A percentile compares a stretch with the other conserved stretches of the same genome.
These are phyloP conservation scores for Helogale parvula DNA, from an alignment of 2,113 vertebrate genomes.

Conservation along the genomic window DNA sequence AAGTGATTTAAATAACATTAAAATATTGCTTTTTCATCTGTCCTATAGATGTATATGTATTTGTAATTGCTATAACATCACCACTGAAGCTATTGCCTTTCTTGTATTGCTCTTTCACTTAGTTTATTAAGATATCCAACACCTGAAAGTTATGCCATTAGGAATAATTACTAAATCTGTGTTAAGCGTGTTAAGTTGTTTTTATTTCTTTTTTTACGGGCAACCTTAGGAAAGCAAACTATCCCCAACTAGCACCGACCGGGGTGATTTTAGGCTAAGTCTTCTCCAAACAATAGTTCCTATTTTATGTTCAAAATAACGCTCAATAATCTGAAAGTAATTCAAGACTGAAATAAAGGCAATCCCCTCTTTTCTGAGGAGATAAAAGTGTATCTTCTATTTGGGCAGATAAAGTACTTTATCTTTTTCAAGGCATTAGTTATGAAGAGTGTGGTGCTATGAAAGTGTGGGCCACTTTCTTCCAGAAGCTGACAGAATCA, in stretches of 20 bases:
- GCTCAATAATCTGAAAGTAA: neutral
- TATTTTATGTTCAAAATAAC: conserved; percentile 26
- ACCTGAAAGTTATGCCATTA: neutral
- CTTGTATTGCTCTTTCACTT: neutral
- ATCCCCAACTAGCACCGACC: neutral
- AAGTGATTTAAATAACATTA: neutral
- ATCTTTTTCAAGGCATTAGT: neutral
- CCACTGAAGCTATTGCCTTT: neutral
- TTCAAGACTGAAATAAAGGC: neutral
- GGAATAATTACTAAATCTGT: neutral
- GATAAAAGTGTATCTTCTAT: neutral
- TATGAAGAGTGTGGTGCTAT: neutral
- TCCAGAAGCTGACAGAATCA: neutral
- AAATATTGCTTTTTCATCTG: neutral
- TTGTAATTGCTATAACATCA: neutral
- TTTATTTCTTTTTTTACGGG: neutral
- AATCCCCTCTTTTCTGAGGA: neutral
- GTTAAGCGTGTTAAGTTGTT: neutral
- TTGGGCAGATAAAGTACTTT: neutral
- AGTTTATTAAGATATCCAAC: neutral
- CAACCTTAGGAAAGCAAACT: neutral
- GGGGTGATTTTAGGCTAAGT: neutral
- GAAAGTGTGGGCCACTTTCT: neutral
- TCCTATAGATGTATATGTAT: neutral
- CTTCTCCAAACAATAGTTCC: neutral